Base-by-base conservation (phyloP, 1,140 invertebrate species). In the Nephila pilipes region DNA sequence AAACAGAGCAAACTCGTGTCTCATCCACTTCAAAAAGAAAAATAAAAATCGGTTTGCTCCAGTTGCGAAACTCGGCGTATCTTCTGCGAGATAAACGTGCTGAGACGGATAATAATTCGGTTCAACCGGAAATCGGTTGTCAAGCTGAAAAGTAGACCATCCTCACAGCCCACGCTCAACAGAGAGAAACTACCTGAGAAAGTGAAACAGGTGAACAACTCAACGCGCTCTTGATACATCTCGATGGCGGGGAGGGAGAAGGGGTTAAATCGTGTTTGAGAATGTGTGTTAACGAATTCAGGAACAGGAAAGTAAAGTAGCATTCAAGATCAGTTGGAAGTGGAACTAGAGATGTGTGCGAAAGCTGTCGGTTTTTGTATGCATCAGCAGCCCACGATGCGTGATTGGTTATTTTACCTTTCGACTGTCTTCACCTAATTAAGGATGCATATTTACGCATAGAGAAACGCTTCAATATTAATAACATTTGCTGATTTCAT, bases 101-200 rank as follows among this genome's bases (percentile, higher is more conserved):
- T 16, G 10, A 58, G 29, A 54, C 54, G 25, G 12, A 60, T 20
- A 58, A 54, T 54, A 54, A 85, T 54, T 85, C 83, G 83, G 80
- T 54, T 81, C 38, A 81, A 55, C 80, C 80, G 80, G 80, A 81
- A 81, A 81, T 81, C 80, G 38, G 80, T 46, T 81, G 79, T 91
- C 90, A 91, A 58, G 57, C 65, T 55, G 90, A 91, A 46, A 91
- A 91, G 90, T 91, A 91, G 90, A 83, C 83, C 90, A 91, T 91
- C 90, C 32, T 38, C 57, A 29, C 90, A 18, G 29, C 90, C 90
- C 60, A 63, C 65, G 63, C 65, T 22, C 8, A 29, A 29, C 12
- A 75, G 55, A 54, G 79, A 25, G 90, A 91, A 63, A 80, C 80
- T 25, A 83, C 79, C 46, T 63, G 57, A 90, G 22, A 54, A 75